phyloP scores from a whole-genome alignment of 2,888 invertebrate genomes.

The Mallateleia sp. region DNA sequence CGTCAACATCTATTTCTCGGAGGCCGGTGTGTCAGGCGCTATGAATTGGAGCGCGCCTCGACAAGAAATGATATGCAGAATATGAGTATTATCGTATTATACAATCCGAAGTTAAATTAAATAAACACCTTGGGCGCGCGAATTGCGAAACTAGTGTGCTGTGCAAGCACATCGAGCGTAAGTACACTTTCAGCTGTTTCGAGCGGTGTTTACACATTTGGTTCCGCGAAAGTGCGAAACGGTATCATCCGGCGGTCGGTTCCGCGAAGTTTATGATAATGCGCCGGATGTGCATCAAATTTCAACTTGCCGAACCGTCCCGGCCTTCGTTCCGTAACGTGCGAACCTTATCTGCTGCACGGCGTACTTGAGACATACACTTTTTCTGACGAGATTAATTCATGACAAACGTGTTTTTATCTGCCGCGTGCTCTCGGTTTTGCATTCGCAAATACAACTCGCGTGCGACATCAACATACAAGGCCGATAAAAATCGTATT shows the following conservation, averaged over 20 bases:
- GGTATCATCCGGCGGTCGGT: conserved; percentile 15
- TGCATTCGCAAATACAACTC: conserved; percentile 5
- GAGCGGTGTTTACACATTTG: conserved; percentile 17
- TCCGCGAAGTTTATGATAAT: conserved; percentile 45
- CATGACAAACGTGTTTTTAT: conserved; percentile 46
- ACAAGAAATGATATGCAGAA: conserved; percentile 62
- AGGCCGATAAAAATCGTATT: conserved; percentile 35
- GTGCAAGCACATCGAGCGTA: conserved; percentile 33
- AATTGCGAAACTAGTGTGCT: conserved; percentile 41
- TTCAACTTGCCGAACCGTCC: conserved; percentile 10
- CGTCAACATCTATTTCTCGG: conserved; percentile 41
- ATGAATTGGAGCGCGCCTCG: conserved; percentile 32
- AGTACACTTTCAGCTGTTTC: conserved; percentile 40
- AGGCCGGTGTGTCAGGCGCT: conserved; percentile 14
- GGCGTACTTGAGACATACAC: conserved; percentile 3
- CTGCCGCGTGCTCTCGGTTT: not conserved
- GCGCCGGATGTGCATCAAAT: conserved; percentile 44
- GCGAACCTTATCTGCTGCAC: conserved; percentile 17
- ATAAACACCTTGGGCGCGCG: conserved; percentile 54
- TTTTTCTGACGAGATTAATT: conserved; percentile 41
- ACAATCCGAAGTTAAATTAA: conserved; percentile 65
- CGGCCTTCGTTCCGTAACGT: not conserved
- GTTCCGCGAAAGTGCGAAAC: conserved; percentile 20
- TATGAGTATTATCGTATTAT: conserved; percentile 53
- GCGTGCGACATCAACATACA: conserved; percentile 19